These are phyloP conservation scores for Ornithoptera priamus DNA, from an alignment of 2,888 invertebrate genomes.

Conservation along the genomic window DNA sequence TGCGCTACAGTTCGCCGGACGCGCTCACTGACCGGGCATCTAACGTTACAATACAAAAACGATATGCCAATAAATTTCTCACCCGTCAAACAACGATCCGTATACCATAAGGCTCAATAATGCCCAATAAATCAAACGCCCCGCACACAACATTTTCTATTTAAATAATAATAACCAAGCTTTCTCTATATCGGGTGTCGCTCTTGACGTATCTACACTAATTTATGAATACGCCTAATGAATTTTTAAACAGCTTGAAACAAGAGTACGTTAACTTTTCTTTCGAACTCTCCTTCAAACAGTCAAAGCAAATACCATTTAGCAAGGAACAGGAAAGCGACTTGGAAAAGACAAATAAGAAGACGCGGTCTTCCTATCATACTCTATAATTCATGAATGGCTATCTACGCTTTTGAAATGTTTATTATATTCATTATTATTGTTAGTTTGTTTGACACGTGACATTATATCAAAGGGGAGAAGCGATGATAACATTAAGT, in stretches of 20 bases:
- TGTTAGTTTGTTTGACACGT: conserved; percentile 27
- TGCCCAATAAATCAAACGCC: conserved; percentile 38
- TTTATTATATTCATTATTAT: conserved; percentile 38
- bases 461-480: conserved; percentile 20
- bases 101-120: conserved; percentile 32
- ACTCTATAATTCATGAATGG: conserved; percentile 39
- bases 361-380: conserved; percentile 1
- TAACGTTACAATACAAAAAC: conserved; percentile 53
- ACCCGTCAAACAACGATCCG: conserved; percentile 36
- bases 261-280: conserved; percentile 24
- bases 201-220: conserved; percentile 34
- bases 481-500: conserved; percentile 22
- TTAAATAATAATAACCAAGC: conserved; percentile 32
- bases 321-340: conserved; percentile 24
- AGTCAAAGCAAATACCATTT: conserved; percentile 30
- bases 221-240: conserved; percentile 36
- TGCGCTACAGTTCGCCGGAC: conserved; percentile 47
- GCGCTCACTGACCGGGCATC: conserved; percentile 51
- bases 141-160: conserved; percentile 36
- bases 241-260: conserved; percentile 16
- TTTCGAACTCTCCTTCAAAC: conserved; percentile 27
- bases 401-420: conserved; percentile 36
- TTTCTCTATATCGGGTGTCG: conserved; percentile 37
- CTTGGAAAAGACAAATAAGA: conserved; percentile 29
- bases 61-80: conserved; percentile 53